Evolutionary conservation across 2,113 vertebrate genomes (phyloP).

Genomic region (Trochalopteron elliotii): DNA sequence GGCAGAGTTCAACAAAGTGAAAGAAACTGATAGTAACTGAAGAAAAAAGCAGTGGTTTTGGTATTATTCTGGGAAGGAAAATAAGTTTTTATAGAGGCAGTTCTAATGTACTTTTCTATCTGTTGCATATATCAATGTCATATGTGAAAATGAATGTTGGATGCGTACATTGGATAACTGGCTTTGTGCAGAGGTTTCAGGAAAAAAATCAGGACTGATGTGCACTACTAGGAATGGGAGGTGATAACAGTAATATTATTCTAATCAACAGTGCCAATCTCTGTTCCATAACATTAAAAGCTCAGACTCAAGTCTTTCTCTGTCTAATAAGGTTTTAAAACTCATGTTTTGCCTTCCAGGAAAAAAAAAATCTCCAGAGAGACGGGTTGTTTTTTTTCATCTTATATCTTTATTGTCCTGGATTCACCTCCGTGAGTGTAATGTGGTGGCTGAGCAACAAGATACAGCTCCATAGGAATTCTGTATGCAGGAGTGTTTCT

Average conservation of each 20-base stretch:
- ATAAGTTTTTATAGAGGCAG: not conserved
- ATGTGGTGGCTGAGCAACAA: not conserved
- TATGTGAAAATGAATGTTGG: not conserved
- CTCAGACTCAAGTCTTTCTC: not conserved
- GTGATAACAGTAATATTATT: not conserved
- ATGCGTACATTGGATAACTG: not conserved
- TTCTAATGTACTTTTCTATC: not conserved
- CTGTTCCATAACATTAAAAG: not conserved
- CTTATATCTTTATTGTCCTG: not conserved
- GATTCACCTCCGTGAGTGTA: not conserved
- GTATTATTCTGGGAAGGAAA: not conserved
- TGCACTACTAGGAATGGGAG: not conserved
- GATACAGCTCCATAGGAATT: not conserved
- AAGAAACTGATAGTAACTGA: not conserved
- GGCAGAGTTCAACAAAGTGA: slow-evolving; percentile 12
- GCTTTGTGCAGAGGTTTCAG: not conserved
- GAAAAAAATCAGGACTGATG: not conserved
- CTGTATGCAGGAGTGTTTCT: not conserved
- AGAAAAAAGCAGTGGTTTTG: not conserved
- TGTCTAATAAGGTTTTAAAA: not conserved
- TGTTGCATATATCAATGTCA: not conserved
- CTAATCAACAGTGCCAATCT: not conserved
- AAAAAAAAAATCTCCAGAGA: not conserved
- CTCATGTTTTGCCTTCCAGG: not conserved
- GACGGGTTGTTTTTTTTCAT: not conserved